Conservation (phyloP, 2,113 vertebrate genomes). For the Thomomys bottae region DNA sequence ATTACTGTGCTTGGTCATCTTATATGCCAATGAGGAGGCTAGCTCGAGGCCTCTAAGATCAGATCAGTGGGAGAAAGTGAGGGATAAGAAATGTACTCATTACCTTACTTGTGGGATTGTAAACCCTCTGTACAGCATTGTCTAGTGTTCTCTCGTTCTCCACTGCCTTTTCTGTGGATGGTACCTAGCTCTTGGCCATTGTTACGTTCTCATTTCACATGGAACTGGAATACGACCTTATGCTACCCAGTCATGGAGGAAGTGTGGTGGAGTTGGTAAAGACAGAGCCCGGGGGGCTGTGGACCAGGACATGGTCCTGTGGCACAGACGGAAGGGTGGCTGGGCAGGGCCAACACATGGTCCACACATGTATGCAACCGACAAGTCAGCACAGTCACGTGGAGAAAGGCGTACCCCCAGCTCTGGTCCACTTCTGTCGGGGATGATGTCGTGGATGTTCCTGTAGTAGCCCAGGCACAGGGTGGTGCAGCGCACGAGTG, state of each 20-base stretch:
- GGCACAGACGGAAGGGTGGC: background rate
- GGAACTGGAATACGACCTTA: background rate
- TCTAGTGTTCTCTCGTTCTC: background rate
- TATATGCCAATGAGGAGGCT: accelerated
- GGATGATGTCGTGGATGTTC: slow-evolving; percentile 96
- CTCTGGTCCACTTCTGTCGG: slow-evolving; percentile 93
- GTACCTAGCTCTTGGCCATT: background rate
- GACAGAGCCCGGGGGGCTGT: background rate
- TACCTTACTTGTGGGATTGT: no score
- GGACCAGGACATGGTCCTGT: no score
- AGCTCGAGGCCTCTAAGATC: background rate
- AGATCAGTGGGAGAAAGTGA: no score
- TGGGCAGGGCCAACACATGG: background rate
- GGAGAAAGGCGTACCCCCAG: slow-evolving; percentile 88
- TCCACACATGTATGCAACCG: background rate
- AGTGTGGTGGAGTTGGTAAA: accelerated
- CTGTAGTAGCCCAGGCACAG: slow-evolving; percentile 96
- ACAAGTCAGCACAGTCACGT: background rate
- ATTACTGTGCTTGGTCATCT: background rate
- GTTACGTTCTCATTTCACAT: accelerated
- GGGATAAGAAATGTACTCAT: no score
- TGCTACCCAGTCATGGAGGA: accelerated
- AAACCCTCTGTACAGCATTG: no score
- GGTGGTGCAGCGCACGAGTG: slow-evolving; percentile 94
- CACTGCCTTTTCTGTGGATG: background rate